Conservation (phyloP, 2,797 vertebrate genomes). For the Rhabdomys pumilio region DNA sequence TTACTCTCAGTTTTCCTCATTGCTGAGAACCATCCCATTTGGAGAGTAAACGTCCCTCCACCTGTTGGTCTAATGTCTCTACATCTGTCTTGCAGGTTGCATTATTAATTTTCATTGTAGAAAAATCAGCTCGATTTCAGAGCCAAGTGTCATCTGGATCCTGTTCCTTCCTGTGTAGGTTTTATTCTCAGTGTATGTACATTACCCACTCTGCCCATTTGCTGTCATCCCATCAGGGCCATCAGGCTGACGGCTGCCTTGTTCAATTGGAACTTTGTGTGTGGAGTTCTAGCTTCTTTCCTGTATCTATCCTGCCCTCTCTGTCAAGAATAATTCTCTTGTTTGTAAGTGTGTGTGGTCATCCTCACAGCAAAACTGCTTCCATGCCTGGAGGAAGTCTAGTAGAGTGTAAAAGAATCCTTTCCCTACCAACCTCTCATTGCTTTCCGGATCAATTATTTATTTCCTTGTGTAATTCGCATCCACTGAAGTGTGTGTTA, state of each 20-base stretch:
- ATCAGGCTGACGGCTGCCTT: not conserved
- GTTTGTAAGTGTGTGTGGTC: not conserved
- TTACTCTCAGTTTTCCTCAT: conserved; percentile 14
- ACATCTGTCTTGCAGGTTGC: conserved; percentile 44
- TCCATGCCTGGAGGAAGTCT: conserved; percentile 20
- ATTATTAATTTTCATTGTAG: conserved; percentile 35
- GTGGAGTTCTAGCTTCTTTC: conserved; percentile 57
- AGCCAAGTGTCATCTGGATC: conserved; percentile 47
- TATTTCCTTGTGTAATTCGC: conserved; percentile 65
- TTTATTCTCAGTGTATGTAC: conserved; percentile 41
- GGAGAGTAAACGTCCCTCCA: conserved; percentile 54
- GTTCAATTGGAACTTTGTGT: conserved; percentile 21
- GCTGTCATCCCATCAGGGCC: not conserved
- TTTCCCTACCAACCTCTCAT: conserved; percentile 52
- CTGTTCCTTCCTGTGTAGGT: conserved; percentile 2
- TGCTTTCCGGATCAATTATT: conserved; percentile 75
- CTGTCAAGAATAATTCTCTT: conserved; percentile 31
- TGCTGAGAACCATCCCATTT: conserved; percentile 41
- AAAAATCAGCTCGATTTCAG: conserved; percentile 59
- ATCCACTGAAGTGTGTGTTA: conserved; percentile 8
- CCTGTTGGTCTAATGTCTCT: conserved; percentile 63
- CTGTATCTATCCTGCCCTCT: not conserved
- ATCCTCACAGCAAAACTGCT: not conserved
- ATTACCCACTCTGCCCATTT: conserved; percentile 9
- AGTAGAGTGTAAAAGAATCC: conserved; percentile 52